Evolutionary conservation across 2,888 invertebrate species (phyloP), one percentile per base, ranked within the genome.

Genomic region (Scaeva pyrastri): DNA sequence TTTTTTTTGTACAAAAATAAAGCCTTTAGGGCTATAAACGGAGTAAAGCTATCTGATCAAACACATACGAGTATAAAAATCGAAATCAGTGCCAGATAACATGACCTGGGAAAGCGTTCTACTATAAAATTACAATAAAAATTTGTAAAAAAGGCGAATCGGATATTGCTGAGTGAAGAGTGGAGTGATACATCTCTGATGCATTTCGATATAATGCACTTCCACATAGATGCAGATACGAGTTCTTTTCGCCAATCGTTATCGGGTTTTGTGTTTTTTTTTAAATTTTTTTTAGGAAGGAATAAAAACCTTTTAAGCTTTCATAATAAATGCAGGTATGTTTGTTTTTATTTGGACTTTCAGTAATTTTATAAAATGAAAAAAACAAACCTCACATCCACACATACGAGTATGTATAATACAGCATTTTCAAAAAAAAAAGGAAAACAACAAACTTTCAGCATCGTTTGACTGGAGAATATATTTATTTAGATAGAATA

Each of bases 21-120:
- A 72, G 71, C 62, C 56, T 52, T 50, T 31, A 12, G 41, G 16
- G 72, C 12, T 12, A 23, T 52, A 70, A 70, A 74, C 39, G 52
- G 62, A 58, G 73, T 79, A 31, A 58, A 56, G 48, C 64, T 74
- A 75, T 62, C 70, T 71, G 74, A 80, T 74, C 75, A 80, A 80
- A 80, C 68, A 80, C 19, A 39, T 21, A 66, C 23, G n/a, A n/a
- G n/a, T n/a, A n/a, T n/a, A 58, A 48, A 50, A 52, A 68, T 41
- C 43, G 52, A 75, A 80, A 68, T 80, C 80, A 80, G 74, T 80
- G 74, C 52, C 68, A 16, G 75, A 52, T 62, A 70, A 80, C 79
- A 68, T 74, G 68, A 74, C 68, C 43, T 60, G 68, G 26, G 31
- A 68, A 60, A 62, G 75, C 60, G 60, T 45, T 74, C 39, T 55